A percentile compares a stretch with the other conserved stretches of the same genome.
phyloP scores from a whole-genome alignment of 2,888 invertebrate species.

The Drepanosiphum platanoidis region DNA sequence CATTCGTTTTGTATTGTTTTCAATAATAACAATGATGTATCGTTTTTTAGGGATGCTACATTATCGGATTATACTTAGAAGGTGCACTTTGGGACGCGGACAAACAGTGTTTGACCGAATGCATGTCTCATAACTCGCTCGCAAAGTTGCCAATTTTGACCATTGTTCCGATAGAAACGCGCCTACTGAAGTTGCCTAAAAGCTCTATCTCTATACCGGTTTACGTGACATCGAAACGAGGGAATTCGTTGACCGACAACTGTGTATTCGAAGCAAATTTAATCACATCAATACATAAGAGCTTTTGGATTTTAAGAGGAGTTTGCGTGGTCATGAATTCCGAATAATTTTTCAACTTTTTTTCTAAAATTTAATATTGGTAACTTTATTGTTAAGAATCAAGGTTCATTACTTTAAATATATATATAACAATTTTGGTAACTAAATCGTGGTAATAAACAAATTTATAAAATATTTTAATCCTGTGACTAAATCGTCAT shows the following conservation, averaged over 20 bases:
- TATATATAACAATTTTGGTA: too few relatives aligned
- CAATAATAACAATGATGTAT: background rate
- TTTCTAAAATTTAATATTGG: background rate
- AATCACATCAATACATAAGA: constrained; percentile 81
- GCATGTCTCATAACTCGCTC: constrained; percentile 83
- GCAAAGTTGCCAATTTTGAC: constrained; percentile 87
- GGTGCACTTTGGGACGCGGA: constrained; percentile 86
- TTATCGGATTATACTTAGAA: constrained; percentile 84
- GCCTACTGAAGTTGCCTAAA: constrained; percentile 79
- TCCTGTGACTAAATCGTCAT: background rate
- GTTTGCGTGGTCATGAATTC: constrained; percentile 88
- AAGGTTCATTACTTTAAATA: too few relatives aligned
- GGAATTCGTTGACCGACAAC: constrained; percentile 89
- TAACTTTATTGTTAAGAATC: constrained; percentile 1
- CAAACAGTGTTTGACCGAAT: constrained; percentile 76
- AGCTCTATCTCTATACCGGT: constrained; percentile 89
- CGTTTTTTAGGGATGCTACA: constrained; percentile 74
- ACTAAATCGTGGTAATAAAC: too few relatives aligned
- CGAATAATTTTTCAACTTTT: constrained; percentile 68
- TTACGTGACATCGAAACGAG: constrained; percentile 85
- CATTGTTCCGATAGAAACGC: constrained; percentile 85
- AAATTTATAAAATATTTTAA: background rate
- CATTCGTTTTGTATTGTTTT: too few relatives aligned
- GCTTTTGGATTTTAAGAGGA: constrained; percentile 91
- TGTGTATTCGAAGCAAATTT: constrained; percentile 91